These are phyloP conservation scores for Gallinago jamesoni DNA, from an alignment of 2,113 vertebrate species.

Conservation along the genomic window DNA sequence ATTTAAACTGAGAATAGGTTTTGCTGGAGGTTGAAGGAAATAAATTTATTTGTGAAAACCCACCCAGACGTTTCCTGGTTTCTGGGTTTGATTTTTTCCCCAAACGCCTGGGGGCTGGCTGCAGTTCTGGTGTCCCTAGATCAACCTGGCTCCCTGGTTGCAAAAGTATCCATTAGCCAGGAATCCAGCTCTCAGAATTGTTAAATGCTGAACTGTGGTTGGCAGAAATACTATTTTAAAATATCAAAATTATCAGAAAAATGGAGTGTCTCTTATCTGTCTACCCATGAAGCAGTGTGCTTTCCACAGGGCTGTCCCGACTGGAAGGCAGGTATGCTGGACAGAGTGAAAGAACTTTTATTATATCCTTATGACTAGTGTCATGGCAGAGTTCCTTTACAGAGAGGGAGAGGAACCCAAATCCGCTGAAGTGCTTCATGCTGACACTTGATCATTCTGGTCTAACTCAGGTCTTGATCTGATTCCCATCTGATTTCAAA, in stretches of 20 bases:
- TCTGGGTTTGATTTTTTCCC: neutral
- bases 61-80: neutral
- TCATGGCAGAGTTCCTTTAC: neutral
- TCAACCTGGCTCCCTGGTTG: neutral
- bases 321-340: neutral
- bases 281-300: neutral
- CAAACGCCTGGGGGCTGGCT: neutral
- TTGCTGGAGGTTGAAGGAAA: neutral
- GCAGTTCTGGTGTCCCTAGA: neutral
- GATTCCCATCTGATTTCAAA: neutral
- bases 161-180: neutral
- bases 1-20: neutral
- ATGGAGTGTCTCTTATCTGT: neutral
- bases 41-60: neutral
- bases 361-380: neutral
- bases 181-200: neutral
- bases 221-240: neutral
- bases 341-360: neutral
- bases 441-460: neutral
- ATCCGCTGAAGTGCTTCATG: neutral
- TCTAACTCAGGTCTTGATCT: neutral
- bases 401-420: neutral
- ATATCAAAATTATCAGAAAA: neutral
- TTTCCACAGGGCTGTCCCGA: neutral
- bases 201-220: neutral